phyloP scores from a whole-genome alignment of 2,888 invertebrate genomes.

The Strigamia maritima region DNA sequence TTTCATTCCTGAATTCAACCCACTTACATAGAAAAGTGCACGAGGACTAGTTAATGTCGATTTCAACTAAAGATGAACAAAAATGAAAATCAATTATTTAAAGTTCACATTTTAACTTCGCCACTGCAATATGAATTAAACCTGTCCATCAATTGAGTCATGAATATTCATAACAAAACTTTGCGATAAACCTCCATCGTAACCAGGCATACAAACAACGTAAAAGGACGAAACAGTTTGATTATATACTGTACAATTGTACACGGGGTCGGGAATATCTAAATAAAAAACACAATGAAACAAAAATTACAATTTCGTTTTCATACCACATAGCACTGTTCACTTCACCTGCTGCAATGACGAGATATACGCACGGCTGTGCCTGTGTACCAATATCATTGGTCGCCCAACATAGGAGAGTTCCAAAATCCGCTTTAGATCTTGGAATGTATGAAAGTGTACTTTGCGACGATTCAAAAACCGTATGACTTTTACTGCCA shows the following conservation, averaged over 20 bases:
- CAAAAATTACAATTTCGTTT: neutral
- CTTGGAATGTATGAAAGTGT: conserved; percentile 45
- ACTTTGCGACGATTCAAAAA: conserved; percentile 43
- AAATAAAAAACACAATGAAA: conserved; percentile 46
- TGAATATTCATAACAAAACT: conserved; percentile 78
- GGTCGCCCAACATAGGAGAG: conserved; percentile 46
- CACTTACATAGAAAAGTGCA: conserved; percentile 70
- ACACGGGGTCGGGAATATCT: conserved; percentile 91
- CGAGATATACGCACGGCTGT: conserved; percentile 45
- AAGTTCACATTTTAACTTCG: neutral
- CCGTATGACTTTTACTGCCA: conserved; percentile 53
- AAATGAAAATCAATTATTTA: neutral
- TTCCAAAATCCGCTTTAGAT: conserved; percentile 47
- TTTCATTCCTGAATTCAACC: conserved; percentile 69
- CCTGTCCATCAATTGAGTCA: conserved; percentile 44
- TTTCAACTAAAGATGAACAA: conserved; percentile 31
- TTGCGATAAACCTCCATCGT: conserved; percentile 84
- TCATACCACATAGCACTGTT: neutral
- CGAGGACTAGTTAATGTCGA: conserved; percentile 48
- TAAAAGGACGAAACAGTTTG: conserved; percentile 80
- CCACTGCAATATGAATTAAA: neutral
- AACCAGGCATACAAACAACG: conserved; percentile 78
- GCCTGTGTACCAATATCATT: conserved; percentile 46
- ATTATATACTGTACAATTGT: conserved; percentile 83
- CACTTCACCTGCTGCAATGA: conserved; percentile 45